These are phyloP conservation scores for Hyppa rectilinea DNA, from an alignment of 2,888 invertebrate species.

Conservation along the genomic window DNA sequence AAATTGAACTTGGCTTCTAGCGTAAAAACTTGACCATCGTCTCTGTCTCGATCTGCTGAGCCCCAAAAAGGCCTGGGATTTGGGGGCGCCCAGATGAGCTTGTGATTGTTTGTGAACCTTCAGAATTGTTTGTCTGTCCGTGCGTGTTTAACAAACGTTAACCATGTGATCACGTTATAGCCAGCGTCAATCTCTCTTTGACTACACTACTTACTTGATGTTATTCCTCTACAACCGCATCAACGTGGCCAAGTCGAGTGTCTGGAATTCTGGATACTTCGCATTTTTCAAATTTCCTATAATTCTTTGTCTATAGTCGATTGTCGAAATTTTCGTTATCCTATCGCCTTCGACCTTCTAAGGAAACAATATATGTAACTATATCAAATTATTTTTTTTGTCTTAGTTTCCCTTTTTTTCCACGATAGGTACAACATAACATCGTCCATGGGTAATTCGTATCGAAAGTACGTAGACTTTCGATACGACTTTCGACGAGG, in stretches of 20 bases:
- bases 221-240: neutral
- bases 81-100: neutral
- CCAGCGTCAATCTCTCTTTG: neutral
- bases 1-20: neutral
- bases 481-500: too few species aligned
- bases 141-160: neutral
- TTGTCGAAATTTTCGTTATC: too few species aligned
- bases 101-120: slow-evolving; percentile 18
- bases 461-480: too few species aligned
- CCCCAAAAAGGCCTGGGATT: neutral
- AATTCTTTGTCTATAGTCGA: neutral
- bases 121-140: too few species aligned
- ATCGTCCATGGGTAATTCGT: too few species aligned
- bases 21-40: neutral
- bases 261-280: neutral
- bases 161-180: neutral
- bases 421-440: too few species aligned
- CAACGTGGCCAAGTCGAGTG: neutral
- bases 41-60: neutral
- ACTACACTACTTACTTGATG: too few species aligned
- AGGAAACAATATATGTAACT: too few species aligned
- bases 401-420: too few species aligned
- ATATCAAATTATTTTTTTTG: too few species aligned
- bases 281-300: neutral
- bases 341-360: too few species aligned